Conservation (phyloP, 2,797 vertebrate species). For the Hippopotamyrus pictus region DNA sequence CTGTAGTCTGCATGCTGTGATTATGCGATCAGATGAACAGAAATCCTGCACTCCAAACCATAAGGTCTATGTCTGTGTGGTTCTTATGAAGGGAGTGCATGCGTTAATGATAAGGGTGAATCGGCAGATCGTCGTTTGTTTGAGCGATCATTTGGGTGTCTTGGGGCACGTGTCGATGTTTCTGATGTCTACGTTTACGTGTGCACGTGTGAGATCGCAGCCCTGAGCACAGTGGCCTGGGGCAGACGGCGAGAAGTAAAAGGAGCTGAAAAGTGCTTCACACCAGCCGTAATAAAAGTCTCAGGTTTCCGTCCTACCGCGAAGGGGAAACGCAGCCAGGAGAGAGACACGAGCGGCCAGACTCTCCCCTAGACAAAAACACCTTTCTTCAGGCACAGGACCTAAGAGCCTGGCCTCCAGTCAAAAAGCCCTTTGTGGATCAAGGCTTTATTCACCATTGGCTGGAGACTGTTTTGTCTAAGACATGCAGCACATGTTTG, state of each 20-base stretch:
- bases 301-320: constrained; percentile 58
- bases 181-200: constrained; percentile 11
- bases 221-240: constrained; percentile 42
- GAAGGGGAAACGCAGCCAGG: constrained; percentile 42
- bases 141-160: neutral
- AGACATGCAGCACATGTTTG: constrained; percentile 52
- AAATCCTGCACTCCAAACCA: neutral
- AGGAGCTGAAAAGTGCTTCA: constrained; percentile 60
- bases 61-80: neutral
- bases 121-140: neutral
- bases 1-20: neutral
- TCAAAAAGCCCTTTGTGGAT: constrained; percentile 50
- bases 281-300: constrained; percentile 60
- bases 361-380: constrained; percentile 65
- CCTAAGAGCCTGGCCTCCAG: constrained; percentile 52
- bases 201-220: constrained; percentile 50
- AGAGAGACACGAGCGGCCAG: constrained; percentile 43
- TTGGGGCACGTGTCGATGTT: neutral
- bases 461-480: constrained; percentile 64
- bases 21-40: neutral
- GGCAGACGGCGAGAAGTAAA: constrained; percentile 53
- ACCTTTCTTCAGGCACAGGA: constrained; percentile 60
- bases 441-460: constrained; percentile 52
- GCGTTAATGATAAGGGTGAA: neutral
- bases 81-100: neutral